Evolutionary conservation across 2,888 invertebrate genomes (phyloP).

Genomic region (Cantharis nigra): DNA sequence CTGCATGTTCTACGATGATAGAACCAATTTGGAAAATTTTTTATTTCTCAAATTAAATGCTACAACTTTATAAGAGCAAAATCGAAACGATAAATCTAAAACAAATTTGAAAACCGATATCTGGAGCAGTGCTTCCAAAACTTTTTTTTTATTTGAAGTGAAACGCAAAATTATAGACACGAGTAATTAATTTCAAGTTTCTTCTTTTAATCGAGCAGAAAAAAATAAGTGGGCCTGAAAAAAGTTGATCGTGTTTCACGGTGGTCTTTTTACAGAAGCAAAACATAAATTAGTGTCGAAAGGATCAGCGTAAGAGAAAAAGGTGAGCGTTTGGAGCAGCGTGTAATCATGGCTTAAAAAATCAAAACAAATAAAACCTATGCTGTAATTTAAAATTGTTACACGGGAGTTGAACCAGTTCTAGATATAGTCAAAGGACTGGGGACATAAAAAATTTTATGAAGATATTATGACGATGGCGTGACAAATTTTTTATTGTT

Average conservation of each 20-base stretch:
- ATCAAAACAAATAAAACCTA: conserved; percentile 33
- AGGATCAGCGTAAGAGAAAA: conserved; percentile 14
- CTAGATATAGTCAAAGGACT: neutral
- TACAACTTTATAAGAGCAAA: neutral
- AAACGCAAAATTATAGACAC: neutral
- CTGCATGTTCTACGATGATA: neutral
- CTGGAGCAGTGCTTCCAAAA: neutral
- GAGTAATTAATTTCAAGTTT: neutral
- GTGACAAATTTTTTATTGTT: conserved; percentile 7
- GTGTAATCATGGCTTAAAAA: conserved; percentile 33
- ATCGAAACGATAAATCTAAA: neutral
- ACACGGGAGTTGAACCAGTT: conserved; percentile 27
- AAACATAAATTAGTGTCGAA: conserved; percentile 28
- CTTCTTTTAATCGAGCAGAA: neutral
- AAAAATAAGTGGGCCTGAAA: conserved; percentile 3
- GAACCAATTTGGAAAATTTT: neutral
- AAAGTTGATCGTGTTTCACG: conserved; percentile 9
- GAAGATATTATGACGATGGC: neutral
- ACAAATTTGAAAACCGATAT: neutral
- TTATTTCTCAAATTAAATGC: neutral
- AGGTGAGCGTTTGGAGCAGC: conserved; percentile 18
- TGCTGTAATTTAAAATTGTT: conserved; percentile 34
- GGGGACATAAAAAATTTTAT: conserved; percentile 9
- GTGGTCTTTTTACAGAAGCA: conserved; percentile 26
- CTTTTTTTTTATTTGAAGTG: neutral